A percentile compares a stretch with the other conserved stretches of the same genome.
phyloP scores from a whole-genome alignment of 2,797 vertebrate genomes.

The Mallotus villosus region DNA sequence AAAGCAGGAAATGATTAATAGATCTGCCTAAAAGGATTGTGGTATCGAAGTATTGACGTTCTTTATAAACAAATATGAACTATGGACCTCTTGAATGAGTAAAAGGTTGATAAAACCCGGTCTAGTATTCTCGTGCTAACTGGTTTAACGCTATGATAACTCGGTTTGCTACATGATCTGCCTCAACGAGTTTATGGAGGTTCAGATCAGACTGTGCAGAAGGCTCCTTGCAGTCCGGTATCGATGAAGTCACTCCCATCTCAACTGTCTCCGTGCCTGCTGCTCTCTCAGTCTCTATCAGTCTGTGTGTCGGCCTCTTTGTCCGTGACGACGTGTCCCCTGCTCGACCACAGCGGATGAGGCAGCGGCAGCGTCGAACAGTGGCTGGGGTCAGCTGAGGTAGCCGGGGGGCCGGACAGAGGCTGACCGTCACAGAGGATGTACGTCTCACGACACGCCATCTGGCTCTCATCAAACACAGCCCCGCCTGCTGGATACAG shows the following conservation, averaged over 20 bases:
- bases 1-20: too few species aligned
- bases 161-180: background rate
- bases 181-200: background rate
- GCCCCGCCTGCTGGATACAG: constrained; percentile 48
- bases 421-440: constrained; percentile 30
- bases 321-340: too few species aligned
- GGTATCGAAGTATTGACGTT: too few species aligned
- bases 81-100: too few species aligned
- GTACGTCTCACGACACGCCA: constrained; percentile 52
- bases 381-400: constrained; percentile 40
- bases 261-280: background rate
- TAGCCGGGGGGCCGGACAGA: constrained; percentile 27
- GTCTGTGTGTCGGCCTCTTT: too few species aligned
- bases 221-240: background rate
- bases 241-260: background rate
- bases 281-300: background rate
- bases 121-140: too few species aligned
- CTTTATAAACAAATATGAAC: too few species aligned
- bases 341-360: too few species aligned
- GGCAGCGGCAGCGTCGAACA: background rate
- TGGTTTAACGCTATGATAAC: too few species aligned
- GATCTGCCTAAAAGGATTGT: too few species aligned
- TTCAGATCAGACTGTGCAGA: background rate
- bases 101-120: too few species aligned
- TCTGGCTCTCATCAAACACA: constrained; percentile 62